Conservation (phyloP, 2,888 invertebrate species). For the Cheilosia urbana region DNA sequence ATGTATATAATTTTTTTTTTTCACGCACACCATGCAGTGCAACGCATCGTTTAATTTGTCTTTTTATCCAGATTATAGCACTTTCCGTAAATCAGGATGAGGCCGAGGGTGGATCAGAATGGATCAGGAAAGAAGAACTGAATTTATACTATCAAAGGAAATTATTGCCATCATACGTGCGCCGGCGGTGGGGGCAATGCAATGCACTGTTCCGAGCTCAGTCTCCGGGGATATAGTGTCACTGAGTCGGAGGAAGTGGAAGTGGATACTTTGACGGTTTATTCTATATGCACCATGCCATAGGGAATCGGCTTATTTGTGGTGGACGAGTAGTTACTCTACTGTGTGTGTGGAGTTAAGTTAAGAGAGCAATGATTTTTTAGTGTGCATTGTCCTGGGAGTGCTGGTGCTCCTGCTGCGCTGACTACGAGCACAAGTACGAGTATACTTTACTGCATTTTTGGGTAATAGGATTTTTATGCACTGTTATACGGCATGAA, state of each 20-base stretch:
- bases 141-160: conserved; percentile 73
- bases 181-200: conserved; percentile 29
- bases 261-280: conserved; percentile 53
- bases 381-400: conserved; percentile 53
- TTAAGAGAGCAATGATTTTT: conserved; percentile 62
- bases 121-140: conserved; percentile 61
- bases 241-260: conserved; percentile 17
- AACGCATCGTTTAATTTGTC: conserved; percentile 69
- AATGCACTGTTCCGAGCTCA: conserved; percentile 44
- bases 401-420: neutral
- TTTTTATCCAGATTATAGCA: conserved; percentile 72
- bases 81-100: conserved; percentile 74
- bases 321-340: neutral
- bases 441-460: conserved; percentile 49
- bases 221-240: conserved; percentile 54
- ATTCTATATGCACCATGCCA: conserved; percentile 16
- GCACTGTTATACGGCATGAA: conserved; percentile 27
- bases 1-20: conserved; percentile 29
- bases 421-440: conserved; percentile 2
- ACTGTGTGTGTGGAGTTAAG: conserved; percentile 20
- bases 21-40: conserved; percentile 12
- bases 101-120: conserved; percentile 51
- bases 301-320: conserved; percentile 37
- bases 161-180: conserved; percentile 71
- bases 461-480: conserved; percentile 64